phyloP scores from a whole-genome alignment of 2,888 invertebrate genomes.

The Autographa gamma region DNA sequence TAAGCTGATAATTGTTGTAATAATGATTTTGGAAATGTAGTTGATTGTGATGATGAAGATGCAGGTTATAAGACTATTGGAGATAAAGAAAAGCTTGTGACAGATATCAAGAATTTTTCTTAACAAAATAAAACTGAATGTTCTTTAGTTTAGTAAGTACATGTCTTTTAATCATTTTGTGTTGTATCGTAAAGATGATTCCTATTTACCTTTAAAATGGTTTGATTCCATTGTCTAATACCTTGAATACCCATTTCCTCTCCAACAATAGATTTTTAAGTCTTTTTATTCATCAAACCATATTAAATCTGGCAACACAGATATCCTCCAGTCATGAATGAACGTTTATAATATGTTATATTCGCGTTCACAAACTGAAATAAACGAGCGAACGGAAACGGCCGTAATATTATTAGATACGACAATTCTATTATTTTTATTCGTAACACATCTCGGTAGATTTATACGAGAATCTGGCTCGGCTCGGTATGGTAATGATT shows the following conservation, averaged over 20 bases:
- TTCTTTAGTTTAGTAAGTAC: no score
- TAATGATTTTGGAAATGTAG: slow-evolving; percentile 23
- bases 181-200: background rate
- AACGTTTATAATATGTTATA: slow-evolving; percentile 81
- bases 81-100: background rate
- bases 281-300: slow-evolving; percentile 8
- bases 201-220: background rate
- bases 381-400: slow-evolving; percentile 88
- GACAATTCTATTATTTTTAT: slow-evolving; percentile 89
- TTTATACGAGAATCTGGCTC: slow-evolving; percentile 84
- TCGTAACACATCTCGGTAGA: slow-evolving; percentile 87
- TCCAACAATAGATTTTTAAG: background rate
- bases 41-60: background rate
- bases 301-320: slow-evolving; percentile 48
- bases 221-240: no score
- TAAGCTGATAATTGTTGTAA: slow-evolving; percentile 30
- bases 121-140: no score
- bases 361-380: slow-evolving; percentile 86
- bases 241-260: background rate
- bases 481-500: slow-evolving; percentile 77
- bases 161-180: background rate
- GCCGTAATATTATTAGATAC: slow-evolving; percentile 87
- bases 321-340: slow-evolving; percentile 72
- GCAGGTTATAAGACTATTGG: background rate
- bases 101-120: no score